Conservation (phyloP, 2,888 invertebrate species). For the Pemphredon lugubris region DNA sequence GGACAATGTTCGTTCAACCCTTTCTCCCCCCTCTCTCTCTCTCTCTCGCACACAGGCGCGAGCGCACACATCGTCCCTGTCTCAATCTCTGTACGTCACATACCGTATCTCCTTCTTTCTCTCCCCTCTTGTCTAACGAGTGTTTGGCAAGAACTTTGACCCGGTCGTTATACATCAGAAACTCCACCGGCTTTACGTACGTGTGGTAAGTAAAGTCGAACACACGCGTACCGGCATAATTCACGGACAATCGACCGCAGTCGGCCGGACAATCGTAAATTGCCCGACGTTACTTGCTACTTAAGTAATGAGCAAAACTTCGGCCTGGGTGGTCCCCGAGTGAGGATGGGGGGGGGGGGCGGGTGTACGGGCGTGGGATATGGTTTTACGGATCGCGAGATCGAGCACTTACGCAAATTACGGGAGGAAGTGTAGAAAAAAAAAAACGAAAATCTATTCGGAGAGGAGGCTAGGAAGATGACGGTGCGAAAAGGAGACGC, state of each 20-base stretch:
- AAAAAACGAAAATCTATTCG: background rate
- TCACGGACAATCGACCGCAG: conserved; percentile 52
- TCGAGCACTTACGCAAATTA: conserved; percentile 67
- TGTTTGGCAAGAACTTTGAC: conserved; percentile 59
- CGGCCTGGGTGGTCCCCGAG: background rate
- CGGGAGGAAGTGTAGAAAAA: conserved; percentile 34
- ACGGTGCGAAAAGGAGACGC: background rate
- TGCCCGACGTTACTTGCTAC: conserved; percentile 63
- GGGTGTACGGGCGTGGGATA: background rate
- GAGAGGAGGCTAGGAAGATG: background rate
- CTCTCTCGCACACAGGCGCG: background rate
- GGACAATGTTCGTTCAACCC: conserved; percentile 1
- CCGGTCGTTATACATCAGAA: conserved; percentile 50
- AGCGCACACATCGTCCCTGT: no score
- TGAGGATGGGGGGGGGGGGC: background rate
- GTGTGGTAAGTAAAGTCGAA: background rate
- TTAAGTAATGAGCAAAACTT: conserved; percentile 73
- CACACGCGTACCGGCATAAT: conserved; percentile 32
- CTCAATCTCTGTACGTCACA: background rate
- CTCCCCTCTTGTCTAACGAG: conserved; percentile 50
- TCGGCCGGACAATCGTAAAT: conserved; percentile 68
- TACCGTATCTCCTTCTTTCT: no score
- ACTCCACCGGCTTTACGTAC: background rate
- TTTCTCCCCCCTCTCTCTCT: background rate
- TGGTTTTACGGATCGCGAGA: background rate